Conservation (phyloP, 1,140 invertebrate species). For the Diploscapter pachys region DNA sequence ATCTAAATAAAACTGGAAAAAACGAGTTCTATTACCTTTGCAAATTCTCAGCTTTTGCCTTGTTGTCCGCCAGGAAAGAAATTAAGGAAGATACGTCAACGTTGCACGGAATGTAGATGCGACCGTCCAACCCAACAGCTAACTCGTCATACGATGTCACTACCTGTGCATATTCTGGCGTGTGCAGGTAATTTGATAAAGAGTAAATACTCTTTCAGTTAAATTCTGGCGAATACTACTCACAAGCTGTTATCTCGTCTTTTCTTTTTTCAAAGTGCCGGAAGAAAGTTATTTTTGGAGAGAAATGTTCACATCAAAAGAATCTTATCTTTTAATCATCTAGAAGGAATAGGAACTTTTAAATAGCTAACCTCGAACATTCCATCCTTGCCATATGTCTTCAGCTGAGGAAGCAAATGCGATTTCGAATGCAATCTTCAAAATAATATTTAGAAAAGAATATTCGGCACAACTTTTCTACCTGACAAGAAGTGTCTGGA, state of each 20-base stretch:
- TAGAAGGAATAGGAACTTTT: background rate
- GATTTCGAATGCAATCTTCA: conserved; percentile 8
- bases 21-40: background rate
- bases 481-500: conserved; percentile 20
- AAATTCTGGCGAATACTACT: background rate
- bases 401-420: conserved; percentile 5
- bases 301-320: background rate
- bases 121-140: conserved; percentile 25
- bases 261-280: too few species aligned
- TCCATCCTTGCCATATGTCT: conserved; percentile 16
- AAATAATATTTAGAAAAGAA: conserved; percentile 11
- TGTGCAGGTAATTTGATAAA: background rate
- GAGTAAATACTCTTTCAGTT: too few species aligned
- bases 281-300: conserved; percentile 6
- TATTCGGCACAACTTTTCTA: conserved; percentile 2
- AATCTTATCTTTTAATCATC: too few species aligned
- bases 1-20: background rate
- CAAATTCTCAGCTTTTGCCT: background rate
- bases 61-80: conserved; percentile 1
- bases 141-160: conserved; percentile 38
- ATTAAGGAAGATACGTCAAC: conserved; percentile 22
- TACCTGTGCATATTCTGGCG: conserved; percentile 18
- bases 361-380: conserved; percentile 23
- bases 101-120: conserved; percentile 34
- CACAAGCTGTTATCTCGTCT: background rate